Evolutionary conservation across 2,888 invertebrate genomes (phyloP), one percentile per base, ranked within the genome.

Genomic region (Andrena dorsata): DNA sequence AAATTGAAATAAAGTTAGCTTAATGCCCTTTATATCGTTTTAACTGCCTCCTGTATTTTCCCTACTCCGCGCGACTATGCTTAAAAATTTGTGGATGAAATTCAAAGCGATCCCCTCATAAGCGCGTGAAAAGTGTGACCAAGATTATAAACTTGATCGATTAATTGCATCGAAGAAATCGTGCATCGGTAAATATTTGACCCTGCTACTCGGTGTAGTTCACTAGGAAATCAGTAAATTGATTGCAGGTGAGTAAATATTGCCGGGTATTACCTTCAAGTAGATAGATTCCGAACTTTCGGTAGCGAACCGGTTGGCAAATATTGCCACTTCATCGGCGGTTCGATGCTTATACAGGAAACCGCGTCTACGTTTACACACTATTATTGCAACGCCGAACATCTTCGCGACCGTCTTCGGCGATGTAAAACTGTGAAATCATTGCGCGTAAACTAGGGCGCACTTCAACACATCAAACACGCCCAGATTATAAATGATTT

Each of bases 321-420:
- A 91, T 90, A 90, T 91, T 91, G 89, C 85, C 88, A 86, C 88
- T 84, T 80, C 80, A 84, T 74, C 80, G 83, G 76, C 78, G 88
- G 84, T 81, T 83, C 84, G 71, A 16, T 69, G 79, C 80, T 87
- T 85, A 81, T 81, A 64, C 71, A 68, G 70, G 68, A 58, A 86
- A 63, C 83, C 76, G 79, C 80, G 86, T 84, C 84, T 78, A 73
- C 85, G 86, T 90, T 91, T 89, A 82, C 87, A 88, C 88, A 78
- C 82, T 84, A 79, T 85, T 83, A 80, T 72, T 76, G 72, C 77
- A 53, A 32, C 76, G 47, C 51, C 5, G 32, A 74, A 60, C 58
- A 47, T 68, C 76, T 76, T 71, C 64, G 60, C 72, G 56, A 63
- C 10, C 70, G 60, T 65, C 76, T 78, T 77, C 63, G 41, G 60